phyloP scores from a whole-genome alignment of 2,888 invertebrate genomes.

The Trissoscelio sp. region DNA sequence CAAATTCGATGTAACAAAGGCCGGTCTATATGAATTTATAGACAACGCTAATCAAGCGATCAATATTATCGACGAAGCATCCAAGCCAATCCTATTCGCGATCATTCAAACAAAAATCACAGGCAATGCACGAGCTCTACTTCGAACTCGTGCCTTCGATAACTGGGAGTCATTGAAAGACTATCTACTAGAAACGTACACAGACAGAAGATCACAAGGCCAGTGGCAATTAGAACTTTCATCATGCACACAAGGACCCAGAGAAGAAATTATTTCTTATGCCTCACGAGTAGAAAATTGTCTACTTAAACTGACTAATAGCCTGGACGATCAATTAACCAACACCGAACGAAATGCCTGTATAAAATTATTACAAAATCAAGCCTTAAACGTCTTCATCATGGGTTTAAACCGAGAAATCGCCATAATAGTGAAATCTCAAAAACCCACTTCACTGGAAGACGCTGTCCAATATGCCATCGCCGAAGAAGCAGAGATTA shows the following conservation, averaged over 20 bases:
- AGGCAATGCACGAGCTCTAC: constrained; percentile 69
- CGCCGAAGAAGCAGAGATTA: constrained; percentile 73
- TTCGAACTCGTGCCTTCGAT: constrained; percentile 68
- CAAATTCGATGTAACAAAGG: constrained; percentile 66
- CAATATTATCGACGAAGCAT: constrained; percentile 23
- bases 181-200: constrained; percentile 59
- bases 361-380: constrained; percentile 72
- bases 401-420: constrained; percentile 74
- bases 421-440: constrained; percentile 74
- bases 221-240: constrained; percentile 76
- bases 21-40: constrained; percentile 60
- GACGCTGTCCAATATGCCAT: constrained; percentile 73
- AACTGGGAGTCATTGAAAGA: constrained; percentile 69
- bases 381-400: constrained; percentile 75
- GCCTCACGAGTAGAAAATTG: constrained; percentile 74
- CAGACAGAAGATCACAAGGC: constrained; percentile 54
- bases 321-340: constrained; percentile 64
- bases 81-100: constrained; percentile 62
- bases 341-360: constrained; percentile 60
- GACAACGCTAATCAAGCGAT: constrained; percentile 57
- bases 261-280: constrained; percentile 72
- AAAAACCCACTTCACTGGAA: constrained; percentile 72
- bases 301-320: constrained; percentile 74
- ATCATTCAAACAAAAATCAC: constrained; percentile 72
- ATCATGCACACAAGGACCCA: constrained; percentile 71